Base-by-base conservation (phyloP, 1,140 invertebrate species). In the Wasmannia auropunctata region DNA sequence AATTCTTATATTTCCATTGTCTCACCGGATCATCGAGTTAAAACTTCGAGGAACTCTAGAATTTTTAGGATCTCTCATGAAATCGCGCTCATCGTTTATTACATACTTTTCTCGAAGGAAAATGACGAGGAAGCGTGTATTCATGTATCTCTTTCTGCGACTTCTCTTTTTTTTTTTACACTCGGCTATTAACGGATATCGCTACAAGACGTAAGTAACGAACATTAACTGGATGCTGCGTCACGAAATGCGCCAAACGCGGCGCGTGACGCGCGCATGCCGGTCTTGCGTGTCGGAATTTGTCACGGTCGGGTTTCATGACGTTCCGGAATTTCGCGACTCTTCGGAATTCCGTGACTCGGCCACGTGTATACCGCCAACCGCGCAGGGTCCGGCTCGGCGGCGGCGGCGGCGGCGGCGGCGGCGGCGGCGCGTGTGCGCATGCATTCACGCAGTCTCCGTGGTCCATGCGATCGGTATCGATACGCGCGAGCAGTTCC, bases 181-280 rank as follows among this genome's bases (percentile, higher is more conserved):
- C n/a, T 60, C 37, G 46, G 56, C 31, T 56, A 43, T 85, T 56
- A 46, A 67, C n/a, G 40, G 60, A 43, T 72, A 72, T 72, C 67
- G 16, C 25, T 46, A 22, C 79, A 46, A 72, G 51, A 70, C 79
- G 79, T 28, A 76, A 84, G 65, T 81, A 58, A 81, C 51, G 79
- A 72, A 11, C 79, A 58, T 81, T 72, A 72, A 81, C 65, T 81
- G 25, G 79, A 81, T 43, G 51, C 79, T 81, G 67, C 79, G 79
- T 81, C 79, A 72, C 65, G 16, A 22, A 72, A 22, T 28, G 62
- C 72, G 74, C 62, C 62, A 69, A n/a, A 31, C 14, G 34, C 22
- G 2, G 51, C 63, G 65, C 40, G 70, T 76, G 56, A 76, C 70
- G 69, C 54, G 67, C 54, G 67, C 80, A 54, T n/a, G 43, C 14